phyloP scores from a whole-genome alignment of 2,113 vertebrate genomes.

The Dicrurus megarhynchus region DNA sequence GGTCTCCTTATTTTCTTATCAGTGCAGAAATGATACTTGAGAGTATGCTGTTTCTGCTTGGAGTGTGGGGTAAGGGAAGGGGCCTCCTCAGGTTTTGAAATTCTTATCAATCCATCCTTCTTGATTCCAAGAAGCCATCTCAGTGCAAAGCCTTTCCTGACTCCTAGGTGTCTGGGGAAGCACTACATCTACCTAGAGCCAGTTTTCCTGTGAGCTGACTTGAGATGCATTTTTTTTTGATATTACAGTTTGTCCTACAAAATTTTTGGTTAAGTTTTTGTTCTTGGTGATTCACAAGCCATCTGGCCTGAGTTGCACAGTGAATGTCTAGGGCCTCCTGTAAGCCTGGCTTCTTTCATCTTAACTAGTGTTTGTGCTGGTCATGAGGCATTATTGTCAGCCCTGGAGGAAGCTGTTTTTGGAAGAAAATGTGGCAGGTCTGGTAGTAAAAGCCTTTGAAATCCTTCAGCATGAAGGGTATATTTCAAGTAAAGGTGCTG shows the following conservation, averaged over 20 bases:
- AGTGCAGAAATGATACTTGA: not conserved
- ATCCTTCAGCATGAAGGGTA: not conserved
- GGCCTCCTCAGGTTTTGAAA: not conserved
- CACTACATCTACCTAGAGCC: not conserved
- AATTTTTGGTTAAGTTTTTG: not conserved
- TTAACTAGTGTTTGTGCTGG: not conserved
- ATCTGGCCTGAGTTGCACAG: not conserved
- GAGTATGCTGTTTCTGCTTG: not conserved
- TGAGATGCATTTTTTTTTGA: not conserved
- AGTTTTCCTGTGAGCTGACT: not conserved
- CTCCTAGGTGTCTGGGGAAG: not conserved
- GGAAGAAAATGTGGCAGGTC: not conserved
- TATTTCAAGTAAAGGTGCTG: not conserved
- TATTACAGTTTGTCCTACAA: not conserved
- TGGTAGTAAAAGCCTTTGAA: not conserved
- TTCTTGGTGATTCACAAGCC: not conserved
- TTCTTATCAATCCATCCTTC: not conserved
- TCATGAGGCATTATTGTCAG: not conserved
- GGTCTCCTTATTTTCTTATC: constrained; percentile 10
- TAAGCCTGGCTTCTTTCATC: not conserved
- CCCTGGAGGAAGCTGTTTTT: not conserved
- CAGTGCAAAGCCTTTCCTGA: not conserved
- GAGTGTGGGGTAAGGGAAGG: not conserved
- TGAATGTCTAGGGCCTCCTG: not conserved
- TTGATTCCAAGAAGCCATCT: not conserved